Conservation (phyloP, 1,140 invertebrate genomes). For the Augochlora pura region DNA sequence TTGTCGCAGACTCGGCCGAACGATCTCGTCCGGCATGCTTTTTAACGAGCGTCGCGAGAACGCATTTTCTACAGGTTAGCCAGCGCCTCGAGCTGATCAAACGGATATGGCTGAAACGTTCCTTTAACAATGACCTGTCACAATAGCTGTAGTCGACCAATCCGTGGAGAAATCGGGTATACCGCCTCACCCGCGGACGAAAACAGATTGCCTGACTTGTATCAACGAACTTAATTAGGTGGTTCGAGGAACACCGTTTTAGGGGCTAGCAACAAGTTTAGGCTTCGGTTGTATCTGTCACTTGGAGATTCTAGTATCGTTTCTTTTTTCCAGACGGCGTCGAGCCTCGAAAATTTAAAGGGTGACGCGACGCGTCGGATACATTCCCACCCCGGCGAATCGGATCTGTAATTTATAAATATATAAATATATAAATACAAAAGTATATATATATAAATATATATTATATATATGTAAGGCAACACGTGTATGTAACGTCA, state of each 20-base stretch:
- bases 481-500: conserved; percentile 44
- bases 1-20: neutral
- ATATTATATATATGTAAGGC: conserved; percentile 24
- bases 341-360: neutral
- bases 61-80: conserved; percentile 4
- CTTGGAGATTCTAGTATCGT: no score
- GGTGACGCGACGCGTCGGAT: neutral
- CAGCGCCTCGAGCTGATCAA: no score
- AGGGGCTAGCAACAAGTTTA: neutral
- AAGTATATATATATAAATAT: conserved; percentile 18
- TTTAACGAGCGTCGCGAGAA: neutral
- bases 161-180: neutral
- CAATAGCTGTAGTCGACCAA: neutral
- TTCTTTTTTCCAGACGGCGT: conserved; percentile 7
- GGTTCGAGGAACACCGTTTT: neutral
- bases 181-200: neutral
- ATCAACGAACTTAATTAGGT: neutral
- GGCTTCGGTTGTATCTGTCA: neutral
- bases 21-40: conserved; percentile 10
- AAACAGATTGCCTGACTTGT: neutral
- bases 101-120: neutral
- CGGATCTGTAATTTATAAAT: conserved; percentile 44
- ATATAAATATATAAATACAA: conserved; percentile 49
- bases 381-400: conserved; percentile 25
- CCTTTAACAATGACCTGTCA: neutral